phyloP scores from a whole-genome alignment of 2,888 invertebrate species.

The Callyntrura sp. region DNA sequence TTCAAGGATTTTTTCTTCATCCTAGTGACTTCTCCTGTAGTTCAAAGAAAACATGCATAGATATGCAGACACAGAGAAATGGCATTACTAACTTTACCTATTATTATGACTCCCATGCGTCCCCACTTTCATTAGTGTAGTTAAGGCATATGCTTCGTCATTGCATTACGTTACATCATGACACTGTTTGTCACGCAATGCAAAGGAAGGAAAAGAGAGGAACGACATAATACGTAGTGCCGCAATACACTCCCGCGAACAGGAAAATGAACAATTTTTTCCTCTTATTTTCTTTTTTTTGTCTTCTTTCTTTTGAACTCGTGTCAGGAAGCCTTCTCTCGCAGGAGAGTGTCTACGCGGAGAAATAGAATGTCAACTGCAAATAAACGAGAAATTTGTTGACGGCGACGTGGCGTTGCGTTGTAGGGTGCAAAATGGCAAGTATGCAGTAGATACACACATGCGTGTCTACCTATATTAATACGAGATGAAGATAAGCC shows the following conservation, averaged over 20 bases:
- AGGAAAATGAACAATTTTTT: conserved; percentile 47
- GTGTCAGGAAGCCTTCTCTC: conserved; percentile 8
- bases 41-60: not conserved
- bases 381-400: conserved; percentile 38
- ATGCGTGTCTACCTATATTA: no score
- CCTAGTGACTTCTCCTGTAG: conserved; percentile 13
- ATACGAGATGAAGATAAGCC: not conserved
- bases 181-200: conserved; percentile 40
- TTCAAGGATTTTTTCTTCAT: conserved; percentile 67
- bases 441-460: not conserved
- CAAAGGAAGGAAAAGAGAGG: conserved; percentile 17
- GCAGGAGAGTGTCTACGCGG: conserved; percentile 1
- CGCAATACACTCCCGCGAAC: not conserved
- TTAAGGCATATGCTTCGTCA: not conserved
- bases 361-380: conserved; percentile 45
- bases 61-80: not conserved
- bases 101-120: not conserved
- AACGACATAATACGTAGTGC: no score
- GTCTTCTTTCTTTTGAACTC: conserved; percentile 36
- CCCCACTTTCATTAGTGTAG: conserved; percentile 52
- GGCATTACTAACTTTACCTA: no score
- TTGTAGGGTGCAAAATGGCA: conserved; percentile 9
- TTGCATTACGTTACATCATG: no score
- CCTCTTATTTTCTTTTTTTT: conserved; percentile 18
- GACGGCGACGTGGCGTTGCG: conserved; percentile 15